Conservation (phyloP, 2,797 vertebrate species). For the Onychomys torridus region DNA sequence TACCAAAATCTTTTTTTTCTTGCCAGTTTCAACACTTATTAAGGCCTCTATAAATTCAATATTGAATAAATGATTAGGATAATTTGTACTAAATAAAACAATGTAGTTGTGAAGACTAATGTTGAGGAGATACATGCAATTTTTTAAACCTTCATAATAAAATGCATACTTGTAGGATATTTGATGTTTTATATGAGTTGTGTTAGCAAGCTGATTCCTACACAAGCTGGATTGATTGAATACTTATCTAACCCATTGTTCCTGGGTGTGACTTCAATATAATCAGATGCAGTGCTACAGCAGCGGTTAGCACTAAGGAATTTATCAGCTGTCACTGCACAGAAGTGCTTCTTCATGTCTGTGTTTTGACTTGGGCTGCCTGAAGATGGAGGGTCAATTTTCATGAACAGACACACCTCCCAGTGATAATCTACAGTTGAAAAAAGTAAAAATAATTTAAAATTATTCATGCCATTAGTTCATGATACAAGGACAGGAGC, state of each 20-base stretch:
- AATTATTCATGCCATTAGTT: background rate
- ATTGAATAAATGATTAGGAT: slow-evolving; percentile 55
- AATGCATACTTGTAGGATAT: slow-evolving; percentile 48
- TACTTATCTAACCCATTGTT: background rate
- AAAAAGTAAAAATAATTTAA: slow-evolving; percentile 1
- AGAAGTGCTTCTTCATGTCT: slow-evolving; percentile 11
- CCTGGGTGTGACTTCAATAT: slow-evolving; percentile 6
- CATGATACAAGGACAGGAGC: background rate
- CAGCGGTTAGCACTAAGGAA: background rate
- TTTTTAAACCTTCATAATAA: slow-evolving; percentile 64
- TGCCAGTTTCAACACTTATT: slow-evolving; percentile 31
- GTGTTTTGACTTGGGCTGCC: slow-evolving; percentile 39
- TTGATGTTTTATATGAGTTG: slow-evolving; percentile 71
- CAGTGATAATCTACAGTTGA: background rate
- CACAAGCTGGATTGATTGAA: slow-evolving; percentile 41
- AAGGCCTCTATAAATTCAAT: slow-evolving; percentile 39
- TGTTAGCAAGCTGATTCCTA: slow-evolving; percentile 56
- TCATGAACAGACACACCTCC: background rate
- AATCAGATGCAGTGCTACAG: background rate
- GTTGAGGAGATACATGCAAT: background rate
- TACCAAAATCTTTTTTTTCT: slow-evolving; percentile 25
- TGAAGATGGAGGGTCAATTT: slow-evolving; percentile 16
- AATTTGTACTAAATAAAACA: slow-evolving; percentile 57
- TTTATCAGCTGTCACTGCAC: background rate
- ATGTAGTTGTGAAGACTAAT: slow-evolving; percentile 48